Base-by-base conservation (phyloP, 2,888 invertebrate genomes). In the Lamproptera curius region DNA sequence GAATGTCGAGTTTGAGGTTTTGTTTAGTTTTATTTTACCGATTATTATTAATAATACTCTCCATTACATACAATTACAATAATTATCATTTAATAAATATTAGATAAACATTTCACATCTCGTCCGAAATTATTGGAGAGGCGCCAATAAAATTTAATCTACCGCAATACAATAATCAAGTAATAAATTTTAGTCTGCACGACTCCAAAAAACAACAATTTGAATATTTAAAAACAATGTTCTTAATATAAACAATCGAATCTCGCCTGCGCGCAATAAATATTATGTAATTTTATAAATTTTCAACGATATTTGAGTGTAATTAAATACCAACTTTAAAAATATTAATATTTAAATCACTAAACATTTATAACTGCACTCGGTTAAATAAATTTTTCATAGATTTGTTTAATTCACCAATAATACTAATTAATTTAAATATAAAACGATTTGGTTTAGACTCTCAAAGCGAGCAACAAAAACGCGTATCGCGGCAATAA, bases 1-100 rank as follows among this genome's bases (percentile, higher is more conserved):
- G 81, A 81, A 81, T 81, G 81, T 76, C 57, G 55, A 53, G 58
- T 63, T 51, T 63, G 61, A 66, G 64, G 64, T 42, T 28, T 28
- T 46, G 20, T 43, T 45, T 47, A 50, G 42, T 51, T 51, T 63
- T 65, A 69, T 28, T 9, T 5, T 71, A 71, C 73, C 70, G 61
- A 59, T 59, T 64, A 69, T 70, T 67, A 64, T 70, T 73, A 63
- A 69, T 73, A 74, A 71, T 75, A 75, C 61, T 72, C 63, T 67
- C 57, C 52, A 49, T 51, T 62, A 59, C 50, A 60, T 64, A 59
- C 52, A 37, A 54, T 54, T 45, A 56, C 51, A 53, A 56, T 57
- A 58, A 57, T 59, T 59, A 59, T 56, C 53, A 58, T 54, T 56
- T 57, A 56, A 55, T 53, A 51, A 50, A 48, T 55, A 51, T 59